Percentiles rank a stretch among this genome's conserved stretches.
These are phyloP conservation scores for Tapera naevia DNA, from an alignment of 2,797 vertebrate genomes.

Conservation along the genomic window DNA sequence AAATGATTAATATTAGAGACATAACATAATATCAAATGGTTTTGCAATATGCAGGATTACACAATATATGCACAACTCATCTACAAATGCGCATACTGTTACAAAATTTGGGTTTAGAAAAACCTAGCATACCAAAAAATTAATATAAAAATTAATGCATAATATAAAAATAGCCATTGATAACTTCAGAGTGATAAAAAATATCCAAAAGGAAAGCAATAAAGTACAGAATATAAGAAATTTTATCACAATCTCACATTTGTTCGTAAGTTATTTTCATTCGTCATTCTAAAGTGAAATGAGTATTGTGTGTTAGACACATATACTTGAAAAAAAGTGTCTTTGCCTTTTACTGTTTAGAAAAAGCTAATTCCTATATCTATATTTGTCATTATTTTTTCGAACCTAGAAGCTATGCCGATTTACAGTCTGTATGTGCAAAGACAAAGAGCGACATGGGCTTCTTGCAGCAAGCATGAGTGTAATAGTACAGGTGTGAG, in stretches of 20 bases:
- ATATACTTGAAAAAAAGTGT: neutral
- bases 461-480: neutral
- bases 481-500: neutral
- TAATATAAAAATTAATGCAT: accelerated
- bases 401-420: neutral
- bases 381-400: neutral
- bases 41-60: neutral
- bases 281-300: neutral
- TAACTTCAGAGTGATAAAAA: neutral
- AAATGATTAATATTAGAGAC: neutral
- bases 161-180: neutral
- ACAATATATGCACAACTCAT: neutral
- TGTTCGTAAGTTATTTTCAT: neutral
- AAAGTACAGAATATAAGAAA: neutral
- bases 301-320: neutral
- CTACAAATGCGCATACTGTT: neutral
- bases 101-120: neutral
- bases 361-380: neutral
- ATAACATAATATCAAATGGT: neutral
- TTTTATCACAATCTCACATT: neutral
- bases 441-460: neutral
- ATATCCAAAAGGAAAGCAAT: neutral
- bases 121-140: neutral
- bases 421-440: neutral
- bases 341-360: neutral